Base-by-base conservation (phyloP, 1,140 invertebrate genomes). In the Tetragonula clypearis region DNA sequence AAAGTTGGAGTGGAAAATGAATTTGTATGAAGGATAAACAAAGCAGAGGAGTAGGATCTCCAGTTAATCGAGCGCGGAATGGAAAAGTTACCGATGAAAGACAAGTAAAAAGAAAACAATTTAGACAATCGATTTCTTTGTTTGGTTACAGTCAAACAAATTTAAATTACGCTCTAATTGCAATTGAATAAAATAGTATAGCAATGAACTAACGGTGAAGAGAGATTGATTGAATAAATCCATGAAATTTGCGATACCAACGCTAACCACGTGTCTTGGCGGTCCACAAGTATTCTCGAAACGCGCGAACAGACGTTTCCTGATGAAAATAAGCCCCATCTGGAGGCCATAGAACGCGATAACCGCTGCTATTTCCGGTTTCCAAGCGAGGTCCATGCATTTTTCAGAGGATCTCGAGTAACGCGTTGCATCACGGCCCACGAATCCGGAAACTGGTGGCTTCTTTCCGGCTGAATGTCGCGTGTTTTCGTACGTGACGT, bases 311-410 rank as follows among this genome's bases (percentile, higher is more conserved):
- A 49, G 41, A 49, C 41, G 41, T 49, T 49, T 49, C 41, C 6
- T 49, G 41, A 49, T 49, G 8, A 49, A 49, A 49, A 66, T 14
- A 41, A 74, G 8, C 74, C 81, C 76, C 72, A 14, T 56, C 84
- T 19, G n/a, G 87, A 80, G 68, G 69, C 35, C 41, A 85, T 55
- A 83, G 88, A 86, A 85, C 79, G 53, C 87, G 88, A 86, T 87
- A 90, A 91, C 72, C 86, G 72, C 77, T 3, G 86, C 82, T 87
- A 91, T 88, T 94, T 92, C 91, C 92, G 92, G 86, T 92, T 30
- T 85, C 86, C 83, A 88, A 92, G 92, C 88, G 91, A 92, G 91
- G 85, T 83, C 90, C 88, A 92, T 93, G 91, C 87, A 93, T 93
- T 94, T 94, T 92, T 91, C 92, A 93, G 35, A 68, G 86, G 79